These are phyloP conservation scores for Amphipyra tragopoginis DNA, from an alignment of 2,888 invertebrate species.

Conservation along the genomic window DNA sequence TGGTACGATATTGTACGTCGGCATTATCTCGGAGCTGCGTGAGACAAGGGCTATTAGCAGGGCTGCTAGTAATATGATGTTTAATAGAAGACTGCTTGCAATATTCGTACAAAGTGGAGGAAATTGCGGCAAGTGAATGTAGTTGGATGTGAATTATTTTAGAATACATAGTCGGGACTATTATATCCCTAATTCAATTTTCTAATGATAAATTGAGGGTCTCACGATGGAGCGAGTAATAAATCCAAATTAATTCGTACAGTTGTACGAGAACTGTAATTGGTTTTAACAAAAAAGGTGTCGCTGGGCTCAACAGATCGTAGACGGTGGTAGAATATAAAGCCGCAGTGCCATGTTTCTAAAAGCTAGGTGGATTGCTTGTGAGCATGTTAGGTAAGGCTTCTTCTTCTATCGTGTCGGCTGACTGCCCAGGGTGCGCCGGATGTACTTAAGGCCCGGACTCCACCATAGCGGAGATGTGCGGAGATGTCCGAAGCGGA, in stretches of 20 bases:
- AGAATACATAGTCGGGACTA: neutral
- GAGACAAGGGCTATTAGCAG: conserved; percentile 52
- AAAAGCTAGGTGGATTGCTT: too few species aligned
- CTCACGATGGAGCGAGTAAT: neutral
- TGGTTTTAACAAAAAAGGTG: neutral
- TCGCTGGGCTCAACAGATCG: too few species aligned
- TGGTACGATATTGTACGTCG: conserved; percentile 56
- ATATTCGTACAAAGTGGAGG: conserved; percentile 8
- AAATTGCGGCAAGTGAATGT: neutral
- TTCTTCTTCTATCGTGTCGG: too few species aligned
- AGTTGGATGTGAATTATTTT: conserved; percentile 2
- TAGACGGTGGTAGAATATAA: too few species aligned
- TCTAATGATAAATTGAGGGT: neutral
- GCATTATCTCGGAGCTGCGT: conserved; percentile 57
- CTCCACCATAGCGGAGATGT: too few species aligned
- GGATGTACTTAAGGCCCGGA: too few species aligned
- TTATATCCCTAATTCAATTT: neutral
- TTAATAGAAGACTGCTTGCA: conserved; percentile 28
- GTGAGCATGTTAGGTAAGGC: too few species aligned
- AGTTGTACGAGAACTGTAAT: neutral
- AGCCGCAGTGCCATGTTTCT: too few species aligned
- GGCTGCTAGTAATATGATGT: conserved; percentile 30
- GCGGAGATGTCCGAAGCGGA: too few species aligned
- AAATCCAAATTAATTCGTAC: neutral
- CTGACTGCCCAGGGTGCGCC: too few species aligned